A percentile compares a stretch with the other conserved stretches of the same genome.
Evolutionary conservation across 2,797 vertebrate genomes (phyloP).

Genomic region (Corythornis leucogaster): DNA sequence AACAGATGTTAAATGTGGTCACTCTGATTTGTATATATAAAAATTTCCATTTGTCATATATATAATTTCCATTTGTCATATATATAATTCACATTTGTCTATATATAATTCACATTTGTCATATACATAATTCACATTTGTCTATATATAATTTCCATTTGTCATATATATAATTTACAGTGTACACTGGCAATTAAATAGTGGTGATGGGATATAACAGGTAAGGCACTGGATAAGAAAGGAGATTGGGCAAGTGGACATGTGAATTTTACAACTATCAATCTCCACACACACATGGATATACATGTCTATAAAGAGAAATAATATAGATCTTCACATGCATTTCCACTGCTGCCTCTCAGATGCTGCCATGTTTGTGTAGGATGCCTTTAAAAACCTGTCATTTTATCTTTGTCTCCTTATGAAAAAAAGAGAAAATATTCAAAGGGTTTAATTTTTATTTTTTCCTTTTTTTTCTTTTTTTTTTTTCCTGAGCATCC

Average conservation of each 20-base stretch:
- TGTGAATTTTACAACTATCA: background rate
- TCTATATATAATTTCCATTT: no score
- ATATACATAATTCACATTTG: no score
- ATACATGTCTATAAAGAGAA: background rate
- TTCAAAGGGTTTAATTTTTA: background rate
- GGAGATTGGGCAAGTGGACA: background rate
- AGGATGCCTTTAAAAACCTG: background rate
- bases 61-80: no score
- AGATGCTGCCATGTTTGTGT: background rate
- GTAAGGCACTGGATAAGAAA: background rate
- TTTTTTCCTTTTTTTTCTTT: background rate
- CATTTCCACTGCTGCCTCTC: background rate
- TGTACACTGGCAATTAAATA: background rate
- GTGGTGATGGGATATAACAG: background rate
- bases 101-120: no score
- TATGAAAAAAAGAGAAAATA: background rate
- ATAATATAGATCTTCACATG: background rate
- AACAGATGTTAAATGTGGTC: no score
- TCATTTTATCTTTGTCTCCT: background rate
- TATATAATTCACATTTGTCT: no score
- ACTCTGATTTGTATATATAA: no score
- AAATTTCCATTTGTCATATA: no score
- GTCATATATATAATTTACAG: background rate
- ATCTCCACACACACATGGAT: accelerated
- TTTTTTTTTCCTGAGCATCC: background rate